Base-by-base conservation (phyloP, 2,888 invertebrate genomes). In the Iselma pallidipennis region DNA sequence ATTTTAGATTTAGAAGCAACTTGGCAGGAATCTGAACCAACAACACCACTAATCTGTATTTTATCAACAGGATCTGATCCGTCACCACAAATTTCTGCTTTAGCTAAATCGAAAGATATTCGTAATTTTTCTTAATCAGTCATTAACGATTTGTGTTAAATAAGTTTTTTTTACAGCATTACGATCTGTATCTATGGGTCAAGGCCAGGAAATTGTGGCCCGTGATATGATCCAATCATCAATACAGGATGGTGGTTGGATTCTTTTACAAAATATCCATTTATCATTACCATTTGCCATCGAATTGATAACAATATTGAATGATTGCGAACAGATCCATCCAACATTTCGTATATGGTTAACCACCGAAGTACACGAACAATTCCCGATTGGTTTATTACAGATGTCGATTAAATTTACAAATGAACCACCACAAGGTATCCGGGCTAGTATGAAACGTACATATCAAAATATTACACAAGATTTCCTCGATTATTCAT, bases 321-420 rank as follows among this genome's bases (percentile, higher is more conserved):
- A 93, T 7, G 95, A 95, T 81, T 89, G 93, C 0, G 94, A 94
- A 73, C 87, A 87, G 54, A 88, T 96, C 14, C 89, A 95, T 75
- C 91, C 92, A 5, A 85, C 88, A 0, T 97, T 96, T 80, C 60
- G 76, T 54, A 85, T 96, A 49, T 98, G 97, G 97, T 86, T 98
- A 68, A 97, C 97, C 0, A 96, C 96, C 0, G 96, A 97, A 85
- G 93, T 94, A 0, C 96, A 98, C 78, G 85, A 90, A 10, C 92
- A 95, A 71, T 98, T 98, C 81, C 97, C 97, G 0, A 98, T 98
- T 19, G 75, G 89, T 4, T 79, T 89, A 29, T 81, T 89, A 14
- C 91, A 97, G 87, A 94, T 95, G 88, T 94, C 95, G 4, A 95
- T 98, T 61, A 98, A 98, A 82, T 98, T 96, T 78, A 98, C 98